Percentiles rank a stretch among this genome's conserved stretches.
These are phyloP conservation scores for Lithobates pipiens DNA, from an alignment of 2,797 vertebrate species.

Conservation along the genomic window DNA sequence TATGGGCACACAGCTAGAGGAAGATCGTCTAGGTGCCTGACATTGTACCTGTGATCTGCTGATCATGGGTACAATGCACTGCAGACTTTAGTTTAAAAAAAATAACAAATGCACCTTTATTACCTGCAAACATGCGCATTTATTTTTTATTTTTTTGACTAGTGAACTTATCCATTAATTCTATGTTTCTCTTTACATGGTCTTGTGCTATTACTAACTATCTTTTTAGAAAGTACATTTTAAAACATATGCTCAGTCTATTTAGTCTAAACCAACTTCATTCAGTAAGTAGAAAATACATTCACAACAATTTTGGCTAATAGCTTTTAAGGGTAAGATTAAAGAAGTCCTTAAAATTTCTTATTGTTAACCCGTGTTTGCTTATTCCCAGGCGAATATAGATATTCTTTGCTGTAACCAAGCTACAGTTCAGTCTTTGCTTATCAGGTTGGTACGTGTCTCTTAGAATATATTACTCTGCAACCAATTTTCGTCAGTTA, in stretches of 20 bases:
- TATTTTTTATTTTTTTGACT: no score
- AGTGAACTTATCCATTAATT: no score
- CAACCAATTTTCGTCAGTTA: conserved; percentile 49
- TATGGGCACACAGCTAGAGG: no score
- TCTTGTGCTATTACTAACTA: not conserved
- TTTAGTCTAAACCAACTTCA: not conserved
- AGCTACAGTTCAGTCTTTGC: conserved; percentile 25
- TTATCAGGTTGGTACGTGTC: conserved; percentile 47
- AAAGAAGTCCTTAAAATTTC: not conserved
- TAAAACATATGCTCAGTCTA: not conserved
- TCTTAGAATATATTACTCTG: conserved; percentile 54
- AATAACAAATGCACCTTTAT: no score
- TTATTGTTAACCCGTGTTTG: conserved; percentile 5
- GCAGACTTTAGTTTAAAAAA: no score
- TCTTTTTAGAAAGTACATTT: not conserved
- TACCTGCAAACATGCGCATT: no score
- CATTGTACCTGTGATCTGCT: no score
- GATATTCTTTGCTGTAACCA: conserved; percentile 14
- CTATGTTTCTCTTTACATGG: not conserved
- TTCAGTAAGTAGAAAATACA: not conserved
- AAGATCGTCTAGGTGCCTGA: no score
- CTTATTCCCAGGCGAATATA: not conserved
- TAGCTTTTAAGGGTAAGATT: conserved; percentile 10
- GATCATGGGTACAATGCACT: no score
- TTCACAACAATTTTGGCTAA: not conserved